Base-by-base conservation (phyloP, 2,113 vertebrate species). In the Sylvilagus bachmani region DNA sequence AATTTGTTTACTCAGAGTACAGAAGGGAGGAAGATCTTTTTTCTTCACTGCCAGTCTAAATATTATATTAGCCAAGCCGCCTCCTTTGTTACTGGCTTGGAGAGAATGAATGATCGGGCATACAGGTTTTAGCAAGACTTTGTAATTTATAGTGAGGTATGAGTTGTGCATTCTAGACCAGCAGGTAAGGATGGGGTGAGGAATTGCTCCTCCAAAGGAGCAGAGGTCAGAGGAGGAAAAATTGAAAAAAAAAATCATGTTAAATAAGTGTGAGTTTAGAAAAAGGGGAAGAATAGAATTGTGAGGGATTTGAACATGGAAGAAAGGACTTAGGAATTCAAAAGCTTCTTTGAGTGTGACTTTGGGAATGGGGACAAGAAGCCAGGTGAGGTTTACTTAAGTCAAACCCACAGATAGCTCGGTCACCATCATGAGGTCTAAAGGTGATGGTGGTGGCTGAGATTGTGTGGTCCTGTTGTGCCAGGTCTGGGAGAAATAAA, bases 1-100 rank as follows among this genome's bases (percentile, higher is more conserved):
- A 61, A 94, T 97, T 96, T 95, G 96, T 97, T 97, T 97, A 93
- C 88, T 88, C 79, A 95, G 81, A 91, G 77, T 70, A 77, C 24
- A 92, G 74, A 70, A 81, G 36, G 38, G 73, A 93, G 66, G 90
- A 93, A 93, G 77, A 93, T 71, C 51, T 94, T 86, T 96, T 55
- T 69, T n/a, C 44, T 85, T 92, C 69, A 79, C 73, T 69, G 66
- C 73, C 82, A 90, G 89, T 94, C 81, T 96, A 96, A 94, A 96
- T 96, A 96, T 94, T 91, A 29, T 78, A 92, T 77, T 71, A 85
- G 31, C 49, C 38, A 90, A 77, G 79, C 62, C 1, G 12, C 73
- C 73, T 93, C 86, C 44, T 90, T 93, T 78, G 80, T 94, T 94
- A 61, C 78, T 78, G 33, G 44, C 31, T 73, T 90, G 25, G 38